Base-by-base conservation (phyloP, 1,140 invertebrate species). In the Oscheius sp. region DNA sequence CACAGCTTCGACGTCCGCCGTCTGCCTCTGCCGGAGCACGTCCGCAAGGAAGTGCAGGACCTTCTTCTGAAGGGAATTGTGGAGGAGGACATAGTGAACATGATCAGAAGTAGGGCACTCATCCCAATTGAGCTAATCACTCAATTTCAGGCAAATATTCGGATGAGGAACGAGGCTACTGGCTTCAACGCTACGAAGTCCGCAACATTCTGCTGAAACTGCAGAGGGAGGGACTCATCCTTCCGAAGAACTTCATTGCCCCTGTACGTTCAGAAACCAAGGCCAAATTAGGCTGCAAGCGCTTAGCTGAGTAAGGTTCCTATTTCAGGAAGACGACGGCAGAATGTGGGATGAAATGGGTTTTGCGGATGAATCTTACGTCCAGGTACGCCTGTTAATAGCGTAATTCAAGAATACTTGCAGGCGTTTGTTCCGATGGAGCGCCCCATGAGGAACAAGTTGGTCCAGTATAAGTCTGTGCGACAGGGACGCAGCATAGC, bases 141-240 rank as follows among this genome's bases (percentile, higher is more conserved):
- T 59, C 23, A 59, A 34, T 0, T 63, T 63, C 10, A 63, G 61
- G 61, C n/a, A 29, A 32, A 26, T 36, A 38, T 1, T 32, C 7
- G 7, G 61, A 63, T 13, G 35, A 63, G 10, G 61, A 63, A 26
- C 61, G 61, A 13, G 32, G 32, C 31, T 32, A 63, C 35, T 32
- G 26, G 0, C 23, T 63, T 18, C 61, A 63, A 26, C 61, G 61
- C 15, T 63, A 63, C 61, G 61, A 63, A 34, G 61, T 63, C 10
- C 32, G 61, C 7, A 63, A 63, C 26, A 38, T 63, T 34, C 15
- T 26, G 35, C 61, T 63, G 31, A 63, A 63, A 26, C 32, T 63
- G 10, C 61, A 63, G 61, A 29, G 61, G 35, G 61, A 63, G 26
- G 61, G 61, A 29, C 49, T 55, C 23, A 55, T 55, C 7, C 4